Base-by-base conservation (phyloP, 2,888 invertebrate genomes). In the Macropis europaea region DNA sequence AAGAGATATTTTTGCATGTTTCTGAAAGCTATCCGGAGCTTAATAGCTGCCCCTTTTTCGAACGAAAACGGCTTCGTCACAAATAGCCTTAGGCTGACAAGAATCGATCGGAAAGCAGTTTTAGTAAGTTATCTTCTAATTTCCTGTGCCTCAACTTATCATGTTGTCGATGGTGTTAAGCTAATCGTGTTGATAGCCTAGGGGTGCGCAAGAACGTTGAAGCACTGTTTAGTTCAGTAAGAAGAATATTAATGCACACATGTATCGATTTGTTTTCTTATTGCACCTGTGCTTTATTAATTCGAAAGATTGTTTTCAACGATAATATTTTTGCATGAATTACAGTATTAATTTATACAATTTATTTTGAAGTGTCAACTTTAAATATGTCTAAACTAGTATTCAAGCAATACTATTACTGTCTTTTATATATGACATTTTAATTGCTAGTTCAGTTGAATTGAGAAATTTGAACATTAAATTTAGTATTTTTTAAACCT, bases 111-210 rank as follows among this genome's bases (percentile, higher is more conserved):
- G 50, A 52, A 71, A 73, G 61, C 73, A 73, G 73, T 73, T 73
- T 73, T 73, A 73, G 73, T 71, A 73, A 73, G 73, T 73, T 73
- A 73, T 73, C 73, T 73, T 73, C 73, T 73, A 73, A 73, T 73
- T 73, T 73, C 71, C 73, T 71, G 71, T 36, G 60, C 73, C 59
- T 30, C 57, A 42, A 73, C 63, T 73, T 73, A 73, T 72, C 69
- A 47, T 52, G 59, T 61, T 56, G 64, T 66, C 71, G 71, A 50
- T 42, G 71, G 66, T 57, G 56, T 71, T 73, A 66, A 50, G 43
- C 60, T 71, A 66, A 57, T 71, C 66, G 32, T 2, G 47, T 60
- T 53, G 19, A 52, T 71, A 53, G 66, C 66, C 56, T 17, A 36
- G 38, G 36, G 73, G 50, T 40, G 66, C n/a, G 43, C 56, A 42